Conservation (phyloP, 1,140 invertebrate genomes). For the Camponotus pennsylvanicus region DNA sequence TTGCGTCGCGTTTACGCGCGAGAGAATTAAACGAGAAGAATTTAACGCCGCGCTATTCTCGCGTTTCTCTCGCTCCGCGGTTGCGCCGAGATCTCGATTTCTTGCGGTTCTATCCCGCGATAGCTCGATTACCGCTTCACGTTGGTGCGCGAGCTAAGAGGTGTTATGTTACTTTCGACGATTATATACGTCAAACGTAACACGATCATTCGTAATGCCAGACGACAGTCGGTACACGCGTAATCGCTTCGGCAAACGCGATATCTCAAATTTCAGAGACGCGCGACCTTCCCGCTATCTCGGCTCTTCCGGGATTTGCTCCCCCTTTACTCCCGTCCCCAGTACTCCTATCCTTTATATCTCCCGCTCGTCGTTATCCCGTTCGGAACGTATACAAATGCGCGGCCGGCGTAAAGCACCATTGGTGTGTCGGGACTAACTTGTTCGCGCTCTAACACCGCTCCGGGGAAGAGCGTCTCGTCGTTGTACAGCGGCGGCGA, state of each 20-base stretch:
- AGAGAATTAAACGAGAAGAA: background rate
- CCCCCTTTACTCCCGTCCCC: background rate
- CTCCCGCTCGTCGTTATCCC: conserved; percentile 22
- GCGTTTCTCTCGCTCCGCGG: background rate
- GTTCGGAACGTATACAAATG: background rate
- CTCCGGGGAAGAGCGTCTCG: conserved; percentile 59
- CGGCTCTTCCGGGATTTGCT: conserved; percentile 4
- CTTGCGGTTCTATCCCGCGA: conserved; percentile 22
- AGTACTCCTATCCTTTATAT: background rate
- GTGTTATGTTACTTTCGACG: conserved; percentile 70
- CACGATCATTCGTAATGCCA: conserved; percentile 67
- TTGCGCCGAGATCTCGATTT: background rate
- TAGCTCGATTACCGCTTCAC: conserved; percentile 38
- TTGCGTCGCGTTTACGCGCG: background rate
- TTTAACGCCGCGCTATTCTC: background rate
- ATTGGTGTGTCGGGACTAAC: conserved; percentile 63
- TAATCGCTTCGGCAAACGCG: conserved; percentile 58
- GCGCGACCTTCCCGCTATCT: background rate
- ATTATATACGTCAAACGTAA: conserved; percentile 65
- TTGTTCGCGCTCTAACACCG: conserved; percentile 66
- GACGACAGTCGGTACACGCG: conserved; percentile 56
- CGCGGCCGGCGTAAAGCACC: conserved; percentile 46
- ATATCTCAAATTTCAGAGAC: conserved; percentile 69
- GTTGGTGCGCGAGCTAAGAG: background rate
- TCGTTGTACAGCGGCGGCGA: conserved; percentile 29